Evolutionary conservation across 2,113 vertebrate genomes (phyloP).

Genomic region (Pygoscelis antarcticus): DNA sequence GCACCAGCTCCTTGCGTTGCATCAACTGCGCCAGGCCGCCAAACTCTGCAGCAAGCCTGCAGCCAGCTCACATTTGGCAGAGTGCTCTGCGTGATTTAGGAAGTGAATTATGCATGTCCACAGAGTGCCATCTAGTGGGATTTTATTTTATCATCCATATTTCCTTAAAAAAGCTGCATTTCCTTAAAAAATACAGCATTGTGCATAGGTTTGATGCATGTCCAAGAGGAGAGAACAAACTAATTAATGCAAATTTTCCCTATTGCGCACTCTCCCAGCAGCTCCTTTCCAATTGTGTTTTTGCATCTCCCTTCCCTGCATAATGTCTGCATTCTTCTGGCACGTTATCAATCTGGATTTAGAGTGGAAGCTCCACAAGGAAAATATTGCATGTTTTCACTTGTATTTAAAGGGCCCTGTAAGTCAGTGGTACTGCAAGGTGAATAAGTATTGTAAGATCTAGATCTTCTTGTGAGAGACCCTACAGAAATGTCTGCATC

Average conservation of each 20-base stretch:
- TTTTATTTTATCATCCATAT: rapidly evolving
- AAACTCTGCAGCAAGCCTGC: not conserved
- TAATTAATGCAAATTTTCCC: not conserved
- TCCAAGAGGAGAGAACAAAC: not conserved
- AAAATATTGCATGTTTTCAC: not conserved
- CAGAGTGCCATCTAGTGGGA: slow-evolving; percentile 62
- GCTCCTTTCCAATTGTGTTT: not conserved
- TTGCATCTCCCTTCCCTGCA: not conserved
- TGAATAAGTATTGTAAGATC: not conserved
- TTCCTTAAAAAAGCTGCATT: rapidly evolving
- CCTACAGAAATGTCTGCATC: not conserved
- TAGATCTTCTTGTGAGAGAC: not conserved
- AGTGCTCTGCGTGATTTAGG: rapidly evolving
- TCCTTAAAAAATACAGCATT: rapidly evolving
- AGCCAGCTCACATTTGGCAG: not conserved
- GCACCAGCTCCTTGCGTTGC: not conserved
- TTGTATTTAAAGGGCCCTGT: not conserved
- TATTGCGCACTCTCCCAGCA: rapidly evolving
- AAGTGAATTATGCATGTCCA: not conserved
- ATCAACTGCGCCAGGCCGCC: not conserved
- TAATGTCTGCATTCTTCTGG: not conserved
- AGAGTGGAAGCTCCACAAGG: not conserved
- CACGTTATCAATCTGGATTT: not conserved
- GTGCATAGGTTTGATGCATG: not conserved
- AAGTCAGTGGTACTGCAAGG: not conserved